phyloP scores from a whole-genome alignment of 92 coral and sea anemone genomes.

The Parazoanthus darwini region DNA sequence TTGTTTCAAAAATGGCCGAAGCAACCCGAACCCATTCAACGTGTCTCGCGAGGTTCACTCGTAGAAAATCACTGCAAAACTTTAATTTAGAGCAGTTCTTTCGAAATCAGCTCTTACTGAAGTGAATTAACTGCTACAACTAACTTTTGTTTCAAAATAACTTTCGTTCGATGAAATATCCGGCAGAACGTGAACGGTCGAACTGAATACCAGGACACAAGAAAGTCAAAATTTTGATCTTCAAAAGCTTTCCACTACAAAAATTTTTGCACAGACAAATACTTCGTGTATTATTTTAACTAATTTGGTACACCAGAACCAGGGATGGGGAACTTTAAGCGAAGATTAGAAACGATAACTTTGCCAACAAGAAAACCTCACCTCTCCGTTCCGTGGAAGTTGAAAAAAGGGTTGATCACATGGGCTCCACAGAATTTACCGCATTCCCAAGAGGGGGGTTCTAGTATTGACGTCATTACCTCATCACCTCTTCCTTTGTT shows the following conservation, averaged over 20 bases:
- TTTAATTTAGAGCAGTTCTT: no score
- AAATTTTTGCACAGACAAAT: neutral
- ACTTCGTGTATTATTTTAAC: neutral
- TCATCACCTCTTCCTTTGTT: neutral
- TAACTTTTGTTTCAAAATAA: no score
- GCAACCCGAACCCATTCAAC: neutral
- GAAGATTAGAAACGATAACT: conserved; percentile 21
- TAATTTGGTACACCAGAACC: neutral
- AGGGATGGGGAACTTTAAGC: neutral
- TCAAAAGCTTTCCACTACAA: neutral
- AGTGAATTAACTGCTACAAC: neutral
- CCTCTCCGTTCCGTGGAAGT: conserved; percentile 50
- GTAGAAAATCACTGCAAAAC: neutral
- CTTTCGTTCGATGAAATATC: neutral
- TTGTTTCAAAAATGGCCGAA: neutral
- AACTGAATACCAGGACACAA: neutral
- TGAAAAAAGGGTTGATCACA: conserved; percentile 67
- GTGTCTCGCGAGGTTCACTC: neutral
- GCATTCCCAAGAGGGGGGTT: conserved; percentile 47
- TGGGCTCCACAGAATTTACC: conserved; percentile 59
- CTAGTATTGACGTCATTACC: conserved; percentile 45
- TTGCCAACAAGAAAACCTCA: neutral
- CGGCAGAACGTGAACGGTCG: neutral
- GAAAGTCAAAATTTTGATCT: neutral
- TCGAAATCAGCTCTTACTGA: no score